Conservation (phyloP, 2,888 invertebrate genomes). For the Mallateleia sp. region DNA sequence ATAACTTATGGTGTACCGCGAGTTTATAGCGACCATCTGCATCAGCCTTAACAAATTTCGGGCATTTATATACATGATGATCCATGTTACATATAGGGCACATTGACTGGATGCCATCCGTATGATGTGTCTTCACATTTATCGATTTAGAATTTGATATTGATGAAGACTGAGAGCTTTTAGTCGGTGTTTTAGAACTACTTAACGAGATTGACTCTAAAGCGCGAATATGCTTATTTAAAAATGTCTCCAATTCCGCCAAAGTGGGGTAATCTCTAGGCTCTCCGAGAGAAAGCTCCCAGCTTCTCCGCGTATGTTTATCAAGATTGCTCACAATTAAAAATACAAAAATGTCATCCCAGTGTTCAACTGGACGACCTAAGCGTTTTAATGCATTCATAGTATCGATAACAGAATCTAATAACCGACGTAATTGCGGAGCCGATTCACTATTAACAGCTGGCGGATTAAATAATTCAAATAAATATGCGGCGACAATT, state of each 20-base stretch:
- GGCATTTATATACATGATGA: slow-evolving; percentile 2
- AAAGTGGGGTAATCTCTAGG: background rate
- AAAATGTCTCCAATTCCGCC: background rate
- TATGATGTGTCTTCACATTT: too few relatives aligned
- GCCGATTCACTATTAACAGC: background rate
- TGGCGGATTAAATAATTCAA: background rate
- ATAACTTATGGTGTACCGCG: slow-evolving; percentile 6
- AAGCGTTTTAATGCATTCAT: background rate
- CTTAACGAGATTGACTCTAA: too few relatives aligned
- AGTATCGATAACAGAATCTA: slow-evolving; percentile 6
- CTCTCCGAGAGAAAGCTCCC: slow-evolving; percentile 11
- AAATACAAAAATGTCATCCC: slow-evolving; percentile 12
- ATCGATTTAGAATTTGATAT: too few relatives aligned
- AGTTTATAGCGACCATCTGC: background rate
- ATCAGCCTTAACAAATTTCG: background rate
- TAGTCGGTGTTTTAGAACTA: background rate
- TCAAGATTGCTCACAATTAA: slow-evolving; percentile 1
- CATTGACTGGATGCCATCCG: too few relatives aligned
- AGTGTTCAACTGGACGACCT: background rate
- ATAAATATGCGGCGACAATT: background rate
- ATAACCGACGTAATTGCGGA: background rate
- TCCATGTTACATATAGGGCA: too few relatives aligned
- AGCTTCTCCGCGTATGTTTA: background rate
- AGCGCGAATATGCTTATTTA: slow-evolving; percentile 13
- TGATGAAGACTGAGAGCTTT: too few relatives aligned